These are phyloP conservation scores for Xiphophorus hellerii DNA, from an alignment of 2,113 vertebrate species.

Conservation along the genomic window DNA sequence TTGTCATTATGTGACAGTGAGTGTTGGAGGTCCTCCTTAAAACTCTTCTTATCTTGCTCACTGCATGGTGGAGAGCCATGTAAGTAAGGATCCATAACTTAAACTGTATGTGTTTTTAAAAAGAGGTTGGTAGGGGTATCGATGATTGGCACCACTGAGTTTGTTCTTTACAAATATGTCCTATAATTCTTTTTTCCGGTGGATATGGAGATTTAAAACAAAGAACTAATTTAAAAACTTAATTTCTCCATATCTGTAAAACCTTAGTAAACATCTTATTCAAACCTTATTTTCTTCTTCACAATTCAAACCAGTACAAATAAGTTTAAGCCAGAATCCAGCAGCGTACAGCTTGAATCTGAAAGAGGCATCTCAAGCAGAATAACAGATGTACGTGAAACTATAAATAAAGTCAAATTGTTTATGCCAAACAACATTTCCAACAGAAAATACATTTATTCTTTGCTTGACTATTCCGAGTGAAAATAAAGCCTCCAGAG, in stretches of 20 bases:
- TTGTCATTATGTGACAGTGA: background rate
- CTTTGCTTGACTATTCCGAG: constrained; percentile 17
- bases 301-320: background rate
- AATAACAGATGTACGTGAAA: constrained; percentile 4
- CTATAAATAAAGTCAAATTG: constrained; percentile 6
- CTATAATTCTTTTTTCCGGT: background rate
- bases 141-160: background rate
- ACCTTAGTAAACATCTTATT: no score
- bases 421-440: constrained; percentile 1
- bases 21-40: background rate
- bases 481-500: constrained; percentile 28
- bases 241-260: no score
- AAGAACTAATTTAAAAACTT: background rate
- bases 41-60: background rate
- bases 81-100: no score
- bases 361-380: background rate
- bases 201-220: background rate
- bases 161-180: background rate
- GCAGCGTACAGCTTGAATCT: constrained; percentile 22
- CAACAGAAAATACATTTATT: constrained; percentile 4
- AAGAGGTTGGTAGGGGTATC: background rate
- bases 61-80: no score
- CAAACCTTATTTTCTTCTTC: background rate
- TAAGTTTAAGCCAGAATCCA: constrained; percentile 2
- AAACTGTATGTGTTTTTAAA: background rate